Percentiles rank a stretch among this genome's conserved stretches.
These are phyloP conservation scores for Drosophila virilis DNA, from an alignment of 1,140 invertebrate genomes.

Conservation along the genomic window DNA sequence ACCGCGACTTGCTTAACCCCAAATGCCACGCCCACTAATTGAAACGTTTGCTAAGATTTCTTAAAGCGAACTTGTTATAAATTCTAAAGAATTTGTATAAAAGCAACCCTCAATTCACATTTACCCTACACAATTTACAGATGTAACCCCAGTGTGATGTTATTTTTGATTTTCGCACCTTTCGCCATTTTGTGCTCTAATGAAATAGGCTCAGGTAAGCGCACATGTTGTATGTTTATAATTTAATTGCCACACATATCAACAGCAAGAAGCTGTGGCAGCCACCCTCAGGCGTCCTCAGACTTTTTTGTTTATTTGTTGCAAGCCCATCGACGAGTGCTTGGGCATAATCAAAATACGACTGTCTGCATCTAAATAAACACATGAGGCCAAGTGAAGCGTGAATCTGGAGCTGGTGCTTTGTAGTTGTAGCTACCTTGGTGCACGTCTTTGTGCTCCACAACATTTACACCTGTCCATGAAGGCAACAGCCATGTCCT, in stretches of 20 bases:
- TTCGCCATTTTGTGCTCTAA: slow-evolving; percentile 20
- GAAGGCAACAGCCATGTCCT: slow-evolving; percentile 60
- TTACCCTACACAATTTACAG: not conserved
- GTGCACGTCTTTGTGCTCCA: slow-evolving; percentile 63
- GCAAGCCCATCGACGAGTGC: slow-evolving; percentile 47
- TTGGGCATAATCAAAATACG: slow-evolving; percentile 71
- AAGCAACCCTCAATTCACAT: not conserved
- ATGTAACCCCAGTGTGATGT: slow-evolving; percentile 28
- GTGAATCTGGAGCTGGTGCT: slow-evolving; percentile 2
- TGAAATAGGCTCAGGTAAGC: slow-evolving; percentile 42
- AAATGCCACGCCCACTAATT: slow-evolving; percentile 27
- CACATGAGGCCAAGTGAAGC: slow-evolving; percentile 11
- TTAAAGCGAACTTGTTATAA: not conserved
- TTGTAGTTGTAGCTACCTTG: not conserved
- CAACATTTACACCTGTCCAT: slow-evolving; percentile 76
- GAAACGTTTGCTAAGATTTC: not conserved
- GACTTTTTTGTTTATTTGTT: slow-evolving; percentile 9
- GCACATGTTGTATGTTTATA: slow-evolving; percentile 80
- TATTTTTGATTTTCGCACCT: slow-evolving; percentile 74
- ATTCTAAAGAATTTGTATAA: slow-evolving; percentile 7
- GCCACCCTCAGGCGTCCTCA: slow-evolving; percentile 5
- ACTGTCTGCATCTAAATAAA: slow-evolving; percentile 63
- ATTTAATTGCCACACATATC: slow-evolving; percentile 73
- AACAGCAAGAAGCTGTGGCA: slow-evolving; percentile 24
- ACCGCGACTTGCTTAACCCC: not conserved